Evolutionary conservation across 2,888 invertebrate species (phyloP).

Genomic region (Subacronicta megacephala): DNA sequence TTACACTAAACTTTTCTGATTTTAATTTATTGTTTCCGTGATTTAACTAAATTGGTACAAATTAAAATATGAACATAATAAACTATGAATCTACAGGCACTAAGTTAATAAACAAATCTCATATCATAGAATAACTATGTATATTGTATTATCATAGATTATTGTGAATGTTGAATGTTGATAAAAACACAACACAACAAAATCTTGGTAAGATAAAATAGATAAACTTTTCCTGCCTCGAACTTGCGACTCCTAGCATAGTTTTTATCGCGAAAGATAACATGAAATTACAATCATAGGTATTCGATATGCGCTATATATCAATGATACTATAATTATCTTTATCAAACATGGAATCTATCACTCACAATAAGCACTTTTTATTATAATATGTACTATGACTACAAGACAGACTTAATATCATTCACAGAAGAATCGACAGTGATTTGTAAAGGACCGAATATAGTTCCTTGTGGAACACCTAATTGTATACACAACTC

Average conservation of each 20-base stretch:
- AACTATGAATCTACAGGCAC: too few species aligned
- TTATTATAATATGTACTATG: slow-evolving; percentile 10
- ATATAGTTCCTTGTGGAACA: slow-evolving; percentile 44
- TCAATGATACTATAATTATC: slow-evolving; percentile 11
- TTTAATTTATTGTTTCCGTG: too few species aligned
- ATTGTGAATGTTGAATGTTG: slow-evolving; percentile 9
- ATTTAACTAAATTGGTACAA: too few species aligned
- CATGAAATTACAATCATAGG: slow-evolving; percentile 15
- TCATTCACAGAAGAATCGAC: slow-evolving; percentile 7
- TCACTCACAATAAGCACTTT: background rate
- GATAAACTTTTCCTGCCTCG: slow-evolving; percentile 27
- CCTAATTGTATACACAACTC: slow-evolving; percentile 22
- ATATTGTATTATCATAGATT: background rate
- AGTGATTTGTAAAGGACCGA: slow-evolving; percentile 19
- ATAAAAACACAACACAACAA: slow-evolving; percentile 18
- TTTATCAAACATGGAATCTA: slow-evolving; percentile 8
- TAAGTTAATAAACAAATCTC: too few species aligned
- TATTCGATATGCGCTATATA: slow-evolving; percentile 15
- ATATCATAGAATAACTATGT: too few species aligned
- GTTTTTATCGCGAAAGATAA: slow-evolving; percentile 37
- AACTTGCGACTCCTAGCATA: slow-evolving; percentile 33
- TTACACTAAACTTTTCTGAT: too few species aligned
- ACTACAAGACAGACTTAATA: background rate
- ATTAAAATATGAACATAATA: too few species aligned
- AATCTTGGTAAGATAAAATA: slow-evolving; percentile 12